Evolutionary conservation across 1,140 invertebrate genomes (phyloP).

Genomic region (Campoletis sonorensis): DNA sequence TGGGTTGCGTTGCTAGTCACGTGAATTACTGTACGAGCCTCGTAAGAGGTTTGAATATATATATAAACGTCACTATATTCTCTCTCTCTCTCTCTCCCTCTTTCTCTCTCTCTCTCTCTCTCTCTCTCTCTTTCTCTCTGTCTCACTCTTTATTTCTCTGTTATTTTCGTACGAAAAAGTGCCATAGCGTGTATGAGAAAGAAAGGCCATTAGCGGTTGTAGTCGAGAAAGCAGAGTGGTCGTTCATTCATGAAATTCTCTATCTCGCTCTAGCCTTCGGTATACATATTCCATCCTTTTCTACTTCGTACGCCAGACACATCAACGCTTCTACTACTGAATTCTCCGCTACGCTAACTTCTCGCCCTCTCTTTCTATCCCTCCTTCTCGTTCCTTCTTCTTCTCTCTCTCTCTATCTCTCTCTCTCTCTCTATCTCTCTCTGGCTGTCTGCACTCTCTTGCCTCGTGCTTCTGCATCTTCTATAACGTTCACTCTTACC

Average conservation of each 20-base stretch:
- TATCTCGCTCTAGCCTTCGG: conserved; percentile 53
- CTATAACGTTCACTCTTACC: background rate
- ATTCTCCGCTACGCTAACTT: conserved; percentile 22
- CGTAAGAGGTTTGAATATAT: conserved; percentile 36
- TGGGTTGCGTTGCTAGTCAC: background rate
- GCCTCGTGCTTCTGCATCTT: background rate
- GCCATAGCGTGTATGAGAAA: conserved; percentile 54
- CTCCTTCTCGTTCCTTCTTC: conserved; percentile 30
- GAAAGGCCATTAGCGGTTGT: conserved; percentile 65
- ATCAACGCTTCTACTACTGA: conserved; percentile 53
- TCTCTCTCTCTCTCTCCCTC: background rate
- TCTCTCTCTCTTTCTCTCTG: background rate
- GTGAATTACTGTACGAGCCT: conserved; percentile 39
- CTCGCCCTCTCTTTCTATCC: conserved; percentile 15
- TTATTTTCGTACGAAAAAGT: conserved; percentile 26
- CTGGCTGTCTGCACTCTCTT: conserved; percentile 3
- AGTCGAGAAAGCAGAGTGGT: conserved; percentile 62
- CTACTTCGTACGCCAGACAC: conserved; percentile 37
- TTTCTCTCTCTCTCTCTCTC: background rate
- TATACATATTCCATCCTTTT: conserved; percentile 35
- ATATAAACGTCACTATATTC: conserved; percentile 7
- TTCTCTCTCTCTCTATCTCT: conserved; percentile 27
- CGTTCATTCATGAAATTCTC: conserved; percentile 70
- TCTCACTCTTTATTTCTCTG: background rate
- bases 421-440: conserved; percentile 25